A percentile compares a stretch with the other conserved stretches of the same genome.
Conservation (phyloP, 2,113 vertebrate genomes). For the Syngnathoides biaculeatus region DNA sequence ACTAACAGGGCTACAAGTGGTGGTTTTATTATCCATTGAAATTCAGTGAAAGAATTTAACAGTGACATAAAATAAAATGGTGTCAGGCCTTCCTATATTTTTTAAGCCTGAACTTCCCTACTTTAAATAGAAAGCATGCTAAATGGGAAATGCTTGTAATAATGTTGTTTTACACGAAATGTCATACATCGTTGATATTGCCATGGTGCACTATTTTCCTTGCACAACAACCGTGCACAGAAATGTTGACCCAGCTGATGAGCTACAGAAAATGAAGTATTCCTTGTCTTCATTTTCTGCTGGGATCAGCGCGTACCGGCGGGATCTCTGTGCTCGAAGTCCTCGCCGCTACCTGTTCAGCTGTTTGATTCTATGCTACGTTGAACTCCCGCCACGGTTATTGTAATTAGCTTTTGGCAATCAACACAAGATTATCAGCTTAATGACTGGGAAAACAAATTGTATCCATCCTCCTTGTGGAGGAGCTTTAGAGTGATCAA, state of each 20-base stretch:
- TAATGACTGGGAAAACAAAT: slow-evolving; percentile 61
- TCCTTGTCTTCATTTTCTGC: slow-evolving; percentile 3
- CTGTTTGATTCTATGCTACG: slow-evolving; percentile 20
- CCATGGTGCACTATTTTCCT: slow-evolving; percentile 7
- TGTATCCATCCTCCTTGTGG: slow-evolving; percentile 43
- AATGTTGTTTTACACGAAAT: background rate
- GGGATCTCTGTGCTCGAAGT: slow-evolving; percentile 4
- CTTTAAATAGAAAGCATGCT: slow-evolving; percentile 17
- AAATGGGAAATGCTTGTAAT: background rate
- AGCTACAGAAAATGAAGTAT: slow-evolving; percentile 26
- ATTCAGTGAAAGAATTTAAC: slow-evolving; percentile 3
- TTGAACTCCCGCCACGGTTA: slow-evolving; percentile 36
- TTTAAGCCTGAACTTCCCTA: slow-evolving; percentile 5
- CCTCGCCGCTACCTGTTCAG: slow-evolving; percentile 32
- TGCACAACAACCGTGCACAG: slow-evolving; percentile 9
- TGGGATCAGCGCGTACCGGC: slow-evolving; percentile 28
- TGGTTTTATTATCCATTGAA: slow-evolving; percentile 12
- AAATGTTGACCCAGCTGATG: slow-evolving; percentile 21
- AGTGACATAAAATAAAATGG: slow-evolving; percentile 7
- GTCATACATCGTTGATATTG: slow-evolving; percentile 22
- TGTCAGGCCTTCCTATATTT: background rate
- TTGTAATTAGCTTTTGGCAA: slow-evolving; percentile 61
- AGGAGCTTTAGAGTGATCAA: slow-evolving; percentile 42
- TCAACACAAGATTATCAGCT: slow-evolving; percentile 63
- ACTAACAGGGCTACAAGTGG: background rate